Evolutionary conservation across 2,113 vertebrate genomes (phyloP).

Genomic region (Toxostoma redivivum): DNA sequence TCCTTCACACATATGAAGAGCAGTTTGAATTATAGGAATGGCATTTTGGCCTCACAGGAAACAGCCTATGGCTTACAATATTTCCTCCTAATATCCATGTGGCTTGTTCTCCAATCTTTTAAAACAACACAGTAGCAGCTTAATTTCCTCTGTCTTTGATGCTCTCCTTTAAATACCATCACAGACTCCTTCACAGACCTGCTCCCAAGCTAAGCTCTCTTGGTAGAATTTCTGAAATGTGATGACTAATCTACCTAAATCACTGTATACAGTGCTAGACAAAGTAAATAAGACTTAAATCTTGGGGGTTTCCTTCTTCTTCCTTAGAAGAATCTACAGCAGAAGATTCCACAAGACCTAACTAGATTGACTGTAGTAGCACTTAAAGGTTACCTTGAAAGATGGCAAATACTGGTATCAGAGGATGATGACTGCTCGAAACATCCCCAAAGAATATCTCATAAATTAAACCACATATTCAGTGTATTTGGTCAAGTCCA

Average conservation of each 20-base stretch:
- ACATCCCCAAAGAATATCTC: background rate
- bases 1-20: slow-evolving; percentile 46
- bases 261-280: background rate
- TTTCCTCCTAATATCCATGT: background rate
- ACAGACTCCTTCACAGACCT: background rate
- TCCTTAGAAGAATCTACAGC: background rate
- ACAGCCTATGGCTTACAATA: background rate
- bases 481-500: background rate
- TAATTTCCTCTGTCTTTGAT: background rate
- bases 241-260: background rate
- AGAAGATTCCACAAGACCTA: background rate
- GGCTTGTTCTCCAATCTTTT: background rate
- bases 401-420: background rate
- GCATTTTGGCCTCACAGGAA: slow-evolving; percentile 33
- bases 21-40: slow-evolving; percentile 5
- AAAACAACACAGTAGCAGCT: background rate
- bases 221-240: background rate
- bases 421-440: background rate
- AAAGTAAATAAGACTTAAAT: background rate
- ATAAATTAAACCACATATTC: background rate
- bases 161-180: background rate
- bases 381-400: background rate
- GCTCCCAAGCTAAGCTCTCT: background rate
- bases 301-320: background rate
- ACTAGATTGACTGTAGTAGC: background rate